A percentile compares a stretch with the other conserved stretches of the same genome.
Conservation (phyloP, 23 tunicate species). For the Pegea sp. region DNA sequence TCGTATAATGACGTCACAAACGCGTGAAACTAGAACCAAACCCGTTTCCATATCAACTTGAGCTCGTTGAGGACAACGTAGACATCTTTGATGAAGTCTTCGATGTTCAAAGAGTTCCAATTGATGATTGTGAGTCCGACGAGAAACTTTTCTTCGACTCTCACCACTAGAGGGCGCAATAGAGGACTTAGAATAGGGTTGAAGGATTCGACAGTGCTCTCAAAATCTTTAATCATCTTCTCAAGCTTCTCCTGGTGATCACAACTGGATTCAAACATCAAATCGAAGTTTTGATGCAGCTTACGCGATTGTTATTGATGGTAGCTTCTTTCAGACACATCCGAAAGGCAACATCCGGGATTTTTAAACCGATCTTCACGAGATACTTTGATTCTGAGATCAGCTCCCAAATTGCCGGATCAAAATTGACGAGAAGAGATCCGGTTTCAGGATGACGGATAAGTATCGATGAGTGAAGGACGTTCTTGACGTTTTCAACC, state of each 20-base stretch:
- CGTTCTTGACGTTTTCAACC: conserved; percentile 50
- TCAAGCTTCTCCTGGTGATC: conserved; percentile 56
- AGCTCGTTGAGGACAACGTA: conserved; percentile 45
- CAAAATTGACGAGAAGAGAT: conserved; percentile 66
- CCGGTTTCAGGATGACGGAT: conserved; percentile 62
- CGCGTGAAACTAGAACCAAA: conserved; percentile 1
- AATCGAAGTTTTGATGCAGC: not conserved
- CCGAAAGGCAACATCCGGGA: conserved; percentile 77
- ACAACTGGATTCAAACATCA: too few relatives aligned
- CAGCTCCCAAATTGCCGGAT: conserved; percentile 79
- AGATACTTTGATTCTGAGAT: conserved; percentile 74
- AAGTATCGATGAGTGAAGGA: conserved; percentile 49
- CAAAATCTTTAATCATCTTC: conserved; percentile 53
- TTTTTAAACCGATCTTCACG: conserved; percentile 71
- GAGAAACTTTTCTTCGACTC: conserved; percentile 66
- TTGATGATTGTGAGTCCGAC: conserved; percentile 72
- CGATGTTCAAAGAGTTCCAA: conserved; percentile 92
- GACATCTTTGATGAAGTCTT: conserved; percentile 69
- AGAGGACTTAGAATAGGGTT: conserved; percentile 57
- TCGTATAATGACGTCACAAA: not conserved
- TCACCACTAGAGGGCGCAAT: conserved; percentile 50
- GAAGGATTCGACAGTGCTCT: conserved; percentile 25
- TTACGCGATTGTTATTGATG: conserved; percentile 41
- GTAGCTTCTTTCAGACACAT: conserved; percentile 79
- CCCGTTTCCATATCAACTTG: conserved; percentile 52